These are phyloP conservation scores for Synanthedon tipuliformis DNA, from an alignment of 2,888 invertebrate genomes.

Conservation along the genomic window DNA sequence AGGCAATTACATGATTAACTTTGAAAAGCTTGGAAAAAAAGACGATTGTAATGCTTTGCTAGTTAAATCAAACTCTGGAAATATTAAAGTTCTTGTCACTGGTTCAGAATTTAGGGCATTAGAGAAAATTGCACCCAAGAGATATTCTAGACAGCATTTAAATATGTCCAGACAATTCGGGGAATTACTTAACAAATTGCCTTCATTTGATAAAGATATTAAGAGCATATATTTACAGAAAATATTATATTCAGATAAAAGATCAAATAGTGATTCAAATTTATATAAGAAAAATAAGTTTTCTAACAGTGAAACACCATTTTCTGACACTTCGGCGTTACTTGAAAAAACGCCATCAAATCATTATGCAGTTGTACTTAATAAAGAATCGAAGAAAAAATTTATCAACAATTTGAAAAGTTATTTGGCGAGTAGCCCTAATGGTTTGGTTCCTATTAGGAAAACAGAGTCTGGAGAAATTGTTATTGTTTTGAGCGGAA, in stretches of 20 bases:
- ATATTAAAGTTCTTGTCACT: slow-evolving; percentile 27
- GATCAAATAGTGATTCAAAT: slow-evolving; percentile 28
- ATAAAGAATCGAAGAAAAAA: slow-evolving; percentile 29
- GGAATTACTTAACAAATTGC: slow-evolving; percentile 16
- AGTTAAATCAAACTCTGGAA: slow-evolving; percentile 28
- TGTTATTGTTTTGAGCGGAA: slow-evolving; percentile 20
- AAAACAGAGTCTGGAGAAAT: slow-evolving; percentile 28
- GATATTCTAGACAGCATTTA: slow-evolving; percentile 1
- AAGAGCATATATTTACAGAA: slow-evolving; percentile 7
- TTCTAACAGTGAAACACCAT: slow-evolving; percentile 12
- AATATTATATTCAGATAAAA: slow-evolving; percentile 7
- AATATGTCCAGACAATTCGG: slow-evolving; percentile 14
- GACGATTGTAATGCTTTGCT: slow-evolving; percentile 23
- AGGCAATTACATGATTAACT: slow-evolving; percentile 23
- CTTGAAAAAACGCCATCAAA: slow-evolving; percentile 30
- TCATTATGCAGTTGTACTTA: slow-evolving; percentile 26
- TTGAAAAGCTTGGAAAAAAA: slow-evolving; percentile 15
- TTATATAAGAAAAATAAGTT: slow-evolving; percentile 20
- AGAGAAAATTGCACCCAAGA: not conserved
- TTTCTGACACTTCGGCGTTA: slow-evolving; percentile 14
- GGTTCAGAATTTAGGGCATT: slow-evolving; percentile 10
- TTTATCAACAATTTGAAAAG: slow-evolving; percentile 31
- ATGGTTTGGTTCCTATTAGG: slow-evolving; percentile 24
- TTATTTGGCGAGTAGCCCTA: slow-evolving; percentile 19
- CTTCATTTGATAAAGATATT: slow-evolving; percentile 8